phyloP scores from a whole-genome alignment of 2,888 invertebrate species.

The Lottia gigantea region DNA sequence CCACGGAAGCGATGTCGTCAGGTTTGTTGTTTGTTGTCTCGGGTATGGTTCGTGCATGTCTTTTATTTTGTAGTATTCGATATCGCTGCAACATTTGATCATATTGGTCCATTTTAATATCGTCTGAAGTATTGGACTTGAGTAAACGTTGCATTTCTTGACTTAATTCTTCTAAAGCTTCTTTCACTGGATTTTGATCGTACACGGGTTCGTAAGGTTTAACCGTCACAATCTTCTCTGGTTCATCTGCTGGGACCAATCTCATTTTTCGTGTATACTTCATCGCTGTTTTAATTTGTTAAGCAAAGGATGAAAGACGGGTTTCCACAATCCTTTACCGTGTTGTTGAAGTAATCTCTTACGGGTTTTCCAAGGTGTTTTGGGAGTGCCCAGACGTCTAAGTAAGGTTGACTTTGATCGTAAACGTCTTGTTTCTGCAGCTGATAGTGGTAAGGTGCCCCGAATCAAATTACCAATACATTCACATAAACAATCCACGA shows the following conservation, averaged over 20 bases:
- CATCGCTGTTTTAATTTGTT: background rate
- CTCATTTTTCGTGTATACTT: background rate
- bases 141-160: background rate
- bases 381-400: background rate
- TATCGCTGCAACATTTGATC: background rate
- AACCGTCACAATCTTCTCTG: background rate
- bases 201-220: constrained; percentile 4
- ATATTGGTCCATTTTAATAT: background rate
- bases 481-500: background rate
- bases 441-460: background rate
- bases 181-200: background rate
- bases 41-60: too few relatives aligned
- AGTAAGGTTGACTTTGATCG: background rate
- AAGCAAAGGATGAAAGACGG: too few relatives aligned
- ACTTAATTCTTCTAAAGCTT: background rate
- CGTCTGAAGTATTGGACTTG: background rate
- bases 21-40: too few relatives aligned
- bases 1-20: too few relatives aligned
- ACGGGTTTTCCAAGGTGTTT: background rate
- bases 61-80: background rate
- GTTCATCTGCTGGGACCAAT: background rate
- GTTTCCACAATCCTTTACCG: too few relatives aligned
- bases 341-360: background rate
- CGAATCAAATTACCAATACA: background rate
- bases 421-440: background rate